Evolutionary conservation across 1,140 invertebrate species (phyloP), one percentile per base, ranked within the genome.

Genomic region (Drosophila quadrilineata): DNA sequence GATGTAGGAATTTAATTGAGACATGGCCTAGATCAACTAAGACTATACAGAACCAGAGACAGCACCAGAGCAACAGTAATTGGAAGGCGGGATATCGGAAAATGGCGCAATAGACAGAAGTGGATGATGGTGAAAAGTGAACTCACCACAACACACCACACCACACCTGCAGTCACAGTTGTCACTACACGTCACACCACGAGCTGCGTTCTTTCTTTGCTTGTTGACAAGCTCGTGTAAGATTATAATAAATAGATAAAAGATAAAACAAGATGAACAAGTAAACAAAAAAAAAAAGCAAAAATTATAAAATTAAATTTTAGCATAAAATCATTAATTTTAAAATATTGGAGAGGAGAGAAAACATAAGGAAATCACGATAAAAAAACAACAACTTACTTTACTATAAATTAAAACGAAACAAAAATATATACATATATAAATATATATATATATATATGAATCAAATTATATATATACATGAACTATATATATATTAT

Each of bases 311-410:
- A 63, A 45, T 66, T 73, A 66, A 70, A 73, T 77, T 84, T 84
- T 82, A 86, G 82, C 57, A 57, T 87, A 82, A 75, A 63, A 73
- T 19, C 75, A 82, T 62, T 82, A 76, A 82, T 64, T 82, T 82
- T 63, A 87, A 86, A n/a, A n/a, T n/a, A n/a, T n/a, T n/a, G n/a
- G n/a, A n/a, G n/a, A n/a, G n/a, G n/a, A n/a, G n/a, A 68, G 29
- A 70, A 62, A 62, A 52, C 22, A 45, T 62, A 80, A 73, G 79
- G 71, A 75, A 85, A 86, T 82, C 56, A 68, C 82, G 77, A n/a
- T n/a, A n/a, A 75, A 80, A 86, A 69, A 84, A 84, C 73, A 86
- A 72, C 48, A 86, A 63, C 58, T 87, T 87, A 87, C 75, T 87
- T 87, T 87, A 86, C 69, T 87, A n/a, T n/a, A 82, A 87, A 86